Conservation (phyloP, 64 coral and sea anemone genomes). For the Dendrophyllia cribrosa region DNA sequence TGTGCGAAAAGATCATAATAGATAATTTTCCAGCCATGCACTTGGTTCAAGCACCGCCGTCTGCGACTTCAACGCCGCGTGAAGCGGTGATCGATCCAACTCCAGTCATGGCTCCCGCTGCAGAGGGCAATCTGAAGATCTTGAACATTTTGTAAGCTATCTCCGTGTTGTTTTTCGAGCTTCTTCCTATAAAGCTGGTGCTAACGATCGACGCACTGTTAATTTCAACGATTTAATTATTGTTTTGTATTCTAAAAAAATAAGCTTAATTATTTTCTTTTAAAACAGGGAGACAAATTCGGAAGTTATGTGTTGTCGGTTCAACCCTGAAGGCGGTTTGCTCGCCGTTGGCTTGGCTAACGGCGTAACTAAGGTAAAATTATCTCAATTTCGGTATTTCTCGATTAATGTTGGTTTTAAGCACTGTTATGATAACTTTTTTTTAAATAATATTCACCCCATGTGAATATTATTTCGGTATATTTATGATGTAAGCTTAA, state of each 20-base stretch:
- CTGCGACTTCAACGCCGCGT: conserved; percentile 59
- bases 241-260: background rate
- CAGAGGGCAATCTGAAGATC: conserved; percentile 92
- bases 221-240: background rate
- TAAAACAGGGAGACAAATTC: conserved; percentile 89
- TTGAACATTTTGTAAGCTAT: conserved; percentile 83
- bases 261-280: background rate
- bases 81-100: conserved; percentile 34
- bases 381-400: background rate
- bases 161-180: background rate
- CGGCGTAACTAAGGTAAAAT: conserved; percentile 85
- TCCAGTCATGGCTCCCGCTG: conserved; percentile 47
- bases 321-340: conserved; percentile 81
- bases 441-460: background rate
- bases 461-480: background rate
- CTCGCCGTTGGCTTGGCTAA: conserved; percentile 89
- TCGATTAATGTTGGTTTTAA: background rate
- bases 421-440: background rate
- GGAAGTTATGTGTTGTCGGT: conserved; percentile 99
- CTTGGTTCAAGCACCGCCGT: conserved; percentile 78
- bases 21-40: conserved; percentile 64
- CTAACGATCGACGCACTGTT: background rate
- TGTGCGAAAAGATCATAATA: conserved; percentile 50
- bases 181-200: background rate
- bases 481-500: no score